phyloP scores from a whole-genome alignment of 1,140 invertebrate species.

The Akabosia matsudoensis region DNA sequence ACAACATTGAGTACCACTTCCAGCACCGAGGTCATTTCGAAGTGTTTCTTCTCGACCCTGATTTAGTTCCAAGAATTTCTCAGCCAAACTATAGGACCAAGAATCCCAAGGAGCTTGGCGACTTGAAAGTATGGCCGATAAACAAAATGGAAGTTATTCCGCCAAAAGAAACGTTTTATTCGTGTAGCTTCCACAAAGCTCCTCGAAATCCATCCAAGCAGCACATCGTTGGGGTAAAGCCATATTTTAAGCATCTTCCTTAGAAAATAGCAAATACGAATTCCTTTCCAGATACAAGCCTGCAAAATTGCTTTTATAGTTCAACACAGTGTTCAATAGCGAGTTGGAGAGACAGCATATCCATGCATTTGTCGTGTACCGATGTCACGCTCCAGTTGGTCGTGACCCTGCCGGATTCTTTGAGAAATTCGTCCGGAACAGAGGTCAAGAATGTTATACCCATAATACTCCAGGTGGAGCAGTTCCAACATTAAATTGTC shows the following conservation, averaged over 20 bases:
- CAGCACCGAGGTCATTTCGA: background rate
- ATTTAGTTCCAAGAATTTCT: background rate
- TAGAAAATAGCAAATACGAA: no score
- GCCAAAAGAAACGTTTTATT: background rate
- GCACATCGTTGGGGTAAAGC: conserved; percentile 10
- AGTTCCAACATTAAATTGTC: conserved; percentile 14
- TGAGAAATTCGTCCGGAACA: conserved; percentile 18
- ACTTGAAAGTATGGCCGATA: conserved; percentile 2
- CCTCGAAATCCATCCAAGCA: background rate
- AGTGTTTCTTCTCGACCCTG: background rate
- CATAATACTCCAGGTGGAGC: background rate
- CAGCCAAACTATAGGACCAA: background rate
- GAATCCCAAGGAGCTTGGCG: conserved; percentile 16
- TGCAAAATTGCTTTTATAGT: background rate
- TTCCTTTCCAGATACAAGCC: background rate
- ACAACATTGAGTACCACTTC: conserved; percentile 18
- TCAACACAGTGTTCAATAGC: background rate
- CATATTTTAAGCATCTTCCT: background rate
- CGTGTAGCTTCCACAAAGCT: conserved; percentile 13
- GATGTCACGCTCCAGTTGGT: conserved; percentile 18
- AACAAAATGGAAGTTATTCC: background rate
- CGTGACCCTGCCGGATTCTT: conserved; percentile 20
- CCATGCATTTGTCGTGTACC: conserved; percentile 17
- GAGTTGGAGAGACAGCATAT: background rate
- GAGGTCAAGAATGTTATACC: conserved; percentile 23